Percentiles rank a stretch among this genome's conserved stretches.
These are phyloP conservation scores for Nyctibius bracteatus DNA, from an alignment of 2,113 vertebrate genomes.

Conservation along the genomic window DNA sequence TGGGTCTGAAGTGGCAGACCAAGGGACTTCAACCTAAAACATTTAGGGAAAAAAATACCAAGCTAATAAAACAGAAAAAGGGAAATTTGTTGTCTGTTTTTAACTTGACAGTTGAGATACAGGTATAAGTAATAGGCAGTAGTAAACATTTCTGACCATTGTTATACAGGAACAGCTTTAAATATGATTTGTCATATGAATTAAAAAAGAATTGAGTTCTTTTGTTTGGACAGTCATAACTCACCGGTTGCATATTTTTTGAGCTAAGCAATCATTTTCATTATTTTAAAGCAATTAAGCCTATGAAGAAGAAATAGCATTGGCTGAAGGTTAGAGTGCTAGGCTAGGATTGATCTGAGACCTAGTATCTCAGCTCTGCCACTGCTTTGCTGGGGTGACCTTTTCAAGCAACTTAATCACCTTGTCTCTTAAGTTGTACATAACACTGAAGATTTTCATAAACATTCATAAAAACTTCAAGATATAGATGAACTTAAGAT, in stretches of 20 bases:
- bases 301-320: neutral
- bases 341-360: neutral
- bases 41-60: neutral
- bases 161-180: neutral
- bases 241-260: neutral
- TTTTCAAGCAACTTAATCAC: neutral
- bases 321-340: neutral
- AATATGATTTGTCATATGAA: neutral
- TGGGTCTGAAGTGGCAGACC: neutral
- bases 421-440: neutral
- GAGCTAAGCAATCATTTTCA: neutral
- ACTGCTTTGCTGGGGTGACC: neutral
- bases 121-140: neutral
- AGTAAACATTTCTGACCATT: neutral
- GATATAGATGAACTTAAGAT: neutral
- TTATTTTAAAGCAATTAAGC: neutral
- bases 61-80: neutral
- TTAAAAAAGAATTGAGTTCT: neutral
- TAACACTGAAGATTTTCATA: neutral
- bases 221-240: neutral
- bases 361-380: neutral
- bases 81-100: neutral
- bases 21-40: neutral
- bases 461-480: neutral
- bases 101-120: neutral